Base-by-base conservation (phyloP, 2,797 vertebrate genomes). In the Aselliscus stoliczkanus region DNA sequence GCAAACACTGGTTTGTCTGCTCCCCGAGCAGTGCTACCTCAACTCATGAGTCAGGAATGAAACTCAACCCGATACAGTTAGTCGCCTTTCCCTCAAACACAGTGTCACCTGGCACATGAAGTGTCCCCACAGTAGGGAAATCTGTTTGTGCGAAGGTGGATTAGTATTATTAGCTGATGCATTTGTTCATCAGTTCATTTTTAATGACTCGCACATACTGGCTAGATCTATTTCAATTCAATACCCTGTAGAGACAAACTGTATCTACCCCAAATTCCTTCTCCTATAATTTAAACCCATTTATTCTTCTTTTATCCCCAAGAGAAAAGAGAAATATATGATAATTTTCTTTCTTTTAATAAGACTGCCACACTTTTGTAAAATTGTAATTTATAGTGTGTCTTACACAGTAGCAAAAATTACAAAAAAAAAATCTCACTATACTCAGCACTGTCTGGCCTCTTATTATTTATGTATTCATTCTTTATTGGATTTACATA, bases 401-500 rank as follows among this genome's bases (percentile, higher is more conserved):
- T 85, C 73, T 96, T 85, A 67, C 23, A 64, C 9, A 90, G 69
- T 11, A 93, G 12, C 50, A 56, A 92, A 92, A 73, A 95, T 75
- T 52, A 76, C n/a, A 47, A 76, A 67, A 39, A 75, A 27, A 54
- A 58, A 73, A 52, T 10, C 0, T 93, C 47, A 17, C 60, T 91
- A 12, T 29, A 72, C 25, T 96, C 76, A 83, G 47, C 54, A 64
- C 17, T 90, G 67, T 52, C 58, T 39, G 54, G 11, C 72, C 60
- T 83, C 80, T 97, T 92, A 90, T 76, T 93, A 87, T 84, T 88
- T 94, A 92, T 85, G 60, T 52, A 90, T 93, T 94, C 87, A 69
- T 77, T 92, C 37, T 87, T 91, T 90, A 92, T 92, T 92, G 62
- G 50, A 92, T 97, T 96, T 88, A 92, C 88, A 92, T n/a, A 81